Evolutionary conservation across 2,797 vertebrate species (phyloP).

Genomic region (Xenentodon cancila): DNA sequence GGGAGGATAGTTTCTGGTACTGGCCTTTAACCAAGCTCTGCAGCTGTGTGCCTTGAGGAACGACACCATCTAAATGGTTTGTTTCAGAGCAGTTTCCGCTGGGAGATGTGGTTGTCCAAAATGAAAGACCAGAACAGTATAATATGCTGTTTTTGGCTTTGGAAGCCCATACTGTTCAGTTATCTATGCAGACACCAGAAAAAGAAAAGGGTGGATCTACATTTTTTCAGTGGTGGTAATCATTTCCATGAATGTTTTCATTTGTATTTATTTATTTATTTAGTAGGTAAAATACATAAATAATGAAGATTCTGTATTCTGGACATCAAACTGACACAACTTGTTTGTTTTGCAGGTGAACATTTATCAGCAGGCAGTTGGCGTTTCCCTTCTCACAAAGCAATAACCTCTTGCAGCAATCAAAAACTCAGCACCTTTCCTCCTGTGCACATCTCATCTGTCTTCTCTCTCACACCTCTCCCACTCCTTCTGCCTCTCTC

Average conservation of each 20-base stretch:
- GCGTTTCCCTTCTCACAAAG: conserved; percentile 10
- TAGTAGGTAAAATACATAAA: neutral
- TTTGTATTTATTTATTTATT: neutral
- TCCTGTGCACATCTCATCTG: conserved; percentile 1
- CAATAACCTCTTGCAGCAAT: neutral
- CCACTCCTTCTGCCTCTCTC: neutral
- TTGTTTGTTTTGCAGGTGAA: conserved; percentile 5
- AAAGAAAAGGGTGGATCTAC: neutral
- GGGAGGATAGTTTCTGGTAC: neutral
- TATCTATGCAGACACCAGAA: neutral
- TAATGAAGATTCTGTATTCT: neutral
- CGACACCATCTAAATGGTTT: neutral
- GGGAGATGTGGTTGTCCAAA: neutral
- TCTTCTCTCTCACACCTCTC: neutral
- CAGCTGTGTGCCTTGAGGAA: neutral
- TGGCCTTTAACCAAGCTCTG: neutral
- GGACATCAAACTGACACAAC: neutral
- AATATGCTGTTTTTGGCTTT: neutral
- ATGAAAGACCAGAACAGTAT: neutral
- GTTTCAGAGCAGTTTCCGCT: neutral
- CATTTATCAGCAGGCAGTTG: conserved; percentile 20
- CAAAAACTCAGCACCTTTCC: conserved; percentile 7
- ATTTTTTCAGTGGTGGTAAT: neutral
- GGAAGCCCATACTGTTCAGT: too few species aligned
- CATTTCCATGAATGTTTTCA: neutral